Evolutionary conservation across 2,797 vertebrate genomes (phyloP).

Genomic region (Eospalax fontanierii): DNA sequence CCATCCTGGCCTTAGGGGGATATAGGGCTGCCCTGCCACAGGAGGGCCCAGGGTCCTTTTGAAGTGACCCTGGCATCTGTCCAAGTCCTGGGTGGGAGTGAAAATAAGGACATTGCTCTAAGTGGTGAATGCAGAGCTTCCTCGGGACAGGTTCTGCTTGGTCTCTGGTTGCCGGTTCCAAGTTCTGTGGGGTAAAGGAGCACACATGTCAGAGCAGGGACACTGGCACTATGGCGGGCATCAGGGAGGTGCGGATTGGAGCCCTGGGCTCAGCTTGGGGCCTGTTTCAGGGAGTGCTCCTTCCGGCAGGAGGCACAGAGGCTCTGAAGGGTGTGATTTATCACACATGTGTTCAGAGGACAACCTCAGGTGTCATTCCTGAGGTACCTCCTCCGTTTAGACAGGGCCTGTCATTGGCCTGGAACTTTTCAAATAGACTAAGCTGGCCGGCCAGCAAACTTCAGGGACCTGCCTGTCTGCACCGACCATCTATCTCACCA

Average conservation of each 20-base stretch:
- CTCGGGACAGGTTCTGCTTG: background rate
- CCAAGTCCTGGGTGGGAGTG: background rate
- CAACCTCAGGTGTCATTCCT: background rate
- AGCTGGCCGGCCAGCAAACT: background rate
- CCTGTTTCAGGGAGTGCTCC: background rate
- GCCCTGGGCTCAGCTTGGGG: background rate
- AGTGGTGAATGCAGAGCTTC: background rate
- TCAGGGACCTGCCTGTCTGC: background rate
- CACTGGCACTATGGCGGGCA: too few relatives aligned
- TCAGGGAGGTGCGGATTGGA: background rate
- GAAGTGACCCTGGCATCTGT: background rate
- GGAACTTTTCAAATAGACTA: background rate
- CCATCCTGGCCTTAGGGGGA: background rate
- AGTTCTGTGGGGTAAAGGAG: conserved; percentile 48
- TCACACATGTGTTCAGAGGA: background rate
- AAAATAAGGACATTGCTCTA: fast-evolving
- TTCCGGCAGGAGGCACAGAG: background rate
- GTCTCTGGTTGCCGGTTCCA: background rate
- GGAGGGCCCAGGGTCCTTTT: background rate
- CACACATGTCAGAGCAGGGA: background rate
- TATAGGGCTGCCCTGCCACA: background rate
- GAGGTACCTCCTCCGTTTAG: background rate
- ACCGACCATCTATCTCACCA: background rate
- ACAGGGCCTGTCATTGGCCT: background rate
- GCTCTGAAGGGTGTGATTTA: background rate